Evolutionary conservation across 2,888 invertebrate genomes (phyloP).

Genomic region (Cantharis lateralis): DNA sequence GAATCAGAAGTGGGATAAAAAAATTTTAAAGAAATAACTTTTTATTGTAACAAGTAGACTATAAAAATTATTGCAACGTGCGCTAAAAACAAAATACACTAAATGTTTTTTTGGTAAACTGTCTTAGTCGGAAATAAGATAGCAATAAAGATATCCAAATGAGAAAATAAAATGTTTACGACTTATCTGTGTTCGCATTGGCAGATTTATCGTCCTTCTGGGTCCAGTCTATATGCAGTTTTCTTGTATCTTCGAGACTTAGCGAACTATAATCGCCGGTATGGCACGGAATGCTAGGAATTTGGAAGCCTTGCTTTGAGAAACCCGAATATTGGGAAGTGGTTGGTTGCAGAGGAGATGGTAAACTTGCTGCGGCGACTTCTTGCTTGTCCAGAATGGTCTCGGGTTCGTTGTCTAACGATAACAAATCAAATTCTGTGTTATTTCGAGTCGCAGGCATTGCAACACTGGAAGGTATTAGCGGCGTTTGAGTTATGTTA

Average conservation of each 20-base stretch:
- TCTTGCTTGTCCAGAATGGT: slow-evolving; percentile 45
- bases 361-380: slow-evolving; percentile 42
- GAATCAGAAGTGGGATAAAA: not conserved
- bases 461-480: slow-evolving; percentile 43
- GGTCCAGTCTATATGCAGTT: not conserved
- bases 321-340: slow-evolving; percentile 64
- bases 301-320: slow-evolving; percentile 63
- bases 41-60: not conserved
- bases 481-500: slow-evolving; percentile 48
- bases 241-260: not conserved
- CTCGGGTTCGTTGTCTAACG: slow-evolving; percentile 30
- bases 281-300: slow-evolving; percentile 69
- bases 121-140: not conserved
- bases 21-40: not conserved
- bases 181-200: not conserved
- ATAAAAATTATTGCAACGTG: not conserved
- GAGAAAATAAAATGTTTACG: not conserved
- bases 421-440: slow-evolving; percentile 13
- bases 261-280: slow-evolving; percentile 61
- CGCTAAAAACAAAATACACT: not conserved
- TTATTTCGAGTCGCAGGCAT: not conserved
- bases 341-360: slow-evolving; percentile 50
- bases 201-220: not conserved
- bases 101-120: not conserved
- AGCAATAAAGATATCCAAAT: not conserved